Evolutionary conservation across 2,888 invertebrate species (phyloP).

Genomic region (Lasius fuliginosus): DNA sequence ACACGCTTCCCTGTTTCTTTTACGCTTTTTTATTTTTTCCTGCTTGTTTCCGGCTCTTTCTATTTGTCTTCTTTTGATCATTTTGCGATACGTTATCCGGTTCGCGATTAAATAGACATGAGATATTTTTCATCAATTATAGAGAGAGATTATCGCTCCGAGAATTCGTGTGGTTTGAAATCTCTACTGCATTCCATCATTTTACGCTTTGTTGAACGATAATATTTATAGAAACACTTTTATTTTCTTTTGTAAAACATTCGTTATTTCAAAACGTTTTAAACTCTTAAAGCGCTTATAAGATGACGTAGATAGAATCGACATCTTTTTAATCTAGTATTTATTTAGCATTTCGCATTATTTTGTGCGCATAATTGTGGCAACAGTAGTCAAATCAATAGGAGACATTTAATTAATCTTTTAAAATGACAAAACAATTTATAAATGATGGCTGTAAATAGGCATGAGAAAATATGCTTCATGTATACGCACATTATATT

Average conservation of each 20-base stretch:
- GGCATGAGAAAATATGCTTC: neutral
- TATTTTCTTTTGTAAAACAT: neutral
- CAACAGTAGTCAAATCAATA: neutral
- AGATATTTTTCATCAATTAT: conserved; percentile 5
- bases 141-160: conserved; percentile 3
- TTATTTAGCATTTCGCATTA: neutral
- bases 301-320: neutral
- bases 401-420: neutral
- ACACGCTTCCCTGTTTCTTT: conserved; percentile 39
- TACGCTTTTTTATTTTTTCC: neutral
- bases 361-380: neutral
- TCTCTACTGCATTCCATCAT: neutral
- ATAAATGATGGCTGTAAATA: neutral
- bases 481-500: neutral
- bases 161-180: neutral
- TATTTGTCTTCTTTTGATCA: neutral
- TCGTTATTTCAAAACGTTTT: neutral
- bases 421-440: neutral
- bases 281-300: neutral
- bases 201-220: neutral
- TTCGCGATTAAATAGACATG: neutral
- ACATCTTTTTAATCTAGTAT: neutral
- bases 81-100: neutral
- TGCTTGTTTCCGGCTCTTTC: neutral
- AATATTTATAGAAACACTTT: conserved; percentile 9